A percentile compares a stretch with the other conserved stretches of the same genome.
Evolutionary conservation across 1,140 invertebrate genomes (phyloP).

Genomic region (Drosophila sp.): DNA sequence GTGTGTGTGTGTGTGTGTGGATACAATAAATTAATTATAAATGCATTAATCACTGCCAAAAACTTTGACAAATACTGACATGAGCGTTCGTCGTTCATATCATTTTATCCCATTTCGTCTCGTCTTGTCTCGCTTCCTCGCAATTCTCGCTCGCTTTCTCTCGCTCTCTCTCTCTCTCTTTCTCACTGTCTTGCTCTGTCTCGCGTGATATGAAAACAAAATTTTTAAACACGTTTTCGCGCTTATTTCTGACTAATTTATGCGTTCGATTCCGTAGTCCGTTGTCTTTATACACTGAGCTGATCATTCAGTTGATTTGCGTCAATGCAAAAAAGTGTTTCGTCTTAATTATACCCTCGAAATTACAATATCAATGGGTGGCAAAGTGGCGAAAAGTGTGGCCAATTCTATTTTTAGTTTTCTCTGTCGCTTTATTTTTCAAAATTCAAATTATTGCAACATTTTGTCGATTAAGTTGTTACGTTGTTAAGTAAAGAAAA

Average conservation of each 20-base stretch:
- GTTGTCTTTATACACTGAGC: conserved; percentile 51
- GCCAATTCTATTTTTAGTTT: neutral
- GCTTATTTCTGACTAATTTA: conserved; percentile 80
- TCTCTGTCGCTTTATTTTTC: neutral
- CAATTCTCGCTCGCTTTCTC: conserved; percentile 31
- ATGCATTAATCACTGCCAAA: conserved; percentile 83
- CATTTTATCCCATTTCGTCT: conserved; percentile 33
- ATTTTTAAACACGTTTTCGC: conserved; percentile 83
- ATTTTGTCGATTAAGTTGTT: no score
- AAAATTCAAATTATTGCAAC: neutral
- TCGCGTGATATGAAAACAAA: conserved; percentile 73
- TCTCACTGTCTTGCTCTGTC: conserved; percentile 2
- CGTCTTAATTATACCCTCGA: conserved; percentile 58
- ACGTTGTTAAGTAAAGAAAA: no score
- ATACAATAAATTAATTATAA: conserved; percentile 83
- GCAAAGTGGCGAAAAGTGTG: neutral
- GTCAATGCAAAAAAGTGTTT: conserved; percentile 52
- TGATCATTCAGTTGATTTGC: conserved; percentile 52
- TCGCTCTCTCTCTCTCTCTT: conserved; percentile 25
- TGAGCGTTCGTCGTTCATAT: conserved; percentile 69
- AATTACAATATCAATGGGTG: neutral
- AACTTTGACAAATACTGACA: conserved; percentile 83
- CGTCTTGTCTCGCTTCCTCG: conserved; percentile 20
- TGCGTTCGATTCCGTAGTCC: conserved; percentile 76
- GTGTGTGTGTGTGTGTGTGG: conserved; percentile 34